phyloP scores from a whole-genome alignment of 1,140 invertebrate genomes.

The Lucilia sericata region DNA sequence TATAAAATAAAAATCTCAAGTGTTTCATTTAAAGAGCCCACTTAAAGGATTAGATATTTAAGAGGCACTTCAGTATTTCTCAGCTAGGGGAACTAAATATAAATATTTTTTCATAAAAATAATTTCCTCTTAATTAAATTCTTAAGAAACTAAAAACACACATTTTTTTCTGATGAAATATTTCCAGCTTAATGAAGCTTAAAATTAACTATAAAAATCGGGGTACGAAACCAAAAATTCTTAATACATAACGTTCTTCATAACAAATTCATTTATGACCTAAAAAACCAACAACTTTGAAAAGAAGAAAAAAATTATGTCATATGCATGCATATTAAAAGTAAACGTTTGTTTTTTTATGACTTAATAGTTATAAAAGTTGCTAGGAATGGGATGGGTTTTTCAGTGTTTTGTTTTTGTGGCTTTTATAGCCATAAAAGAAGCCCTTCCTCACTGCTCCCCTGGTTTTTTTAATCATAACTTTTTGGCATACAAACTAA shows the following conservation, averaged over 20 bases:
- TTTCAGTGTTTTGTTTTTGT: not conserved
- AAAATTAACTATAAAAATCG: not conserved
- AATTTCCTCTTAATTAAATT: no score
- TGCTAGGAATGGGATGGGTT: conserved; percentile 8
- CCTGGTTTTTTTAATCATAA: not conserved
- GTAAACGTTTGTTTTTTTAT: conserved; percentile 10
- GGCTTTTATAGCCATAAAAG: not conserved
- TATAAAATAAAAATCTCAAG: not conserved
- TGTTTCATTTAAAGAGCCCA: not conserved
- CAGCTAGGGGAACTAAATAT: no score
- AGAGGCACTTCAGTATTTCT: not conserved
- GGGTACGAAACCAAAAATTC: not conserved
- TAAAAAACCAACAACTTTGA: not conserved
- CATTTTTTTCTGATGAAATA: not conserved
- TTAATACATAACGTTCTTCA: not conserved
- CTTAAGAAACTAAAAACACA: no score
- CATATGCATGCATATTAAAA: conserved; percentile 17
- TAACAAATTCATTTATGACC: conserved; percentile 6
- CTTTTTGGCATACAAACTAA: not conserved
- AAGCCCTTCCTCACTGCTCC: not conserved
- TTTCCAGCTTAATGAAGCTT: conserved; percentile 4
- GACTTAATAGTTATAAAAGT: not conserved
- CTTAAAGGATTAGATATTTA: conserved; percentile 16
- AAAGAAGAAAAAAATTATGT: not conserved
- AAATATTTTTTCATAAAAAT: no score